These are phyloP conservation scores for Chionoecetes opilio DNA, from an alignment of 1,140 invertebrate species.

Conservation along the genomic window DNA sequence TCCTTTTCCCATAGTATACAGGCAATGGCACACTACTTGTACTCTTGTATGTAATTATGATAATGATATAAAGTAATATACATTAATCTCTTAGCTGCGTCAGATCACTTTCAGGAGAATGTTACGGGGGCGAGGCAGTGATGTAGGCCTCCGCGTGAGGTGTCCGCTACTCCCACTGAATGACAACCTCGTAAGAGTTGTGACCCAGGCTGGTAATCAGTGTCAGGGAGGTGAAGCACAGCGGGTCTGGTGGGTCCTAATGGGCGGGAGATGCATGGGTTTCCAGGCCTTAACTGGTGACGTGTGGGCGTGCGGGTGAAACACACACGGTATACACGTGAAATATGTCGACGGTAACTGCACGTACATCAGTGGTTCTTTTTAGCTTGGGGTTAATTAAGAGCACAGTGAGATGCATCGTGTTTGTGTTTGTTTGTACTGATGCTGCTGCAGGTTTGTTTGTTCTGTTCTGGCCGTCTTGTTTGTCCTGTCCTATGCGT, in stretches of 20 bases:
- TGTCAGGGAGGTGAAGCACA: background rate
- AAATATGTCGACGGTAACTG: constrained; percentile 15
- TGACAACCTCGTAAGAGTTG: background rate
- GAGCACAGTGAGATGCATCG: background rate
- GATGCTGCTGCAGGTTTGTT: background rate
- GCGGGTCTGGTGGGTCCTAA: background rate
- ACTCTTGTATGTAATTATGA: background rate
- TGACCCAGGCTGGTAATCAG: background rate
- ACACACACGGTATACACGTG: background rate
- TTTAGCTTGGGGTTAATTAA: background rate
- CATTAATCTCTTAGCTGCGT: background rate
- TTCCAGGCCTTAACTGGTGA: background rate
- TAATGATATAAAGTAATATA: no score
- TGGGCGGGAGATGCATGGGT: background rate
- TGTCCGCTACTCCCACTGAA: background rate
- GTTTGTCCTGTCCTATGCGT: background rate
- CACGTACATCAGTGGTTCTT: background rate
- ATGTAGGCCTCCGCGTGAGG: background rate
- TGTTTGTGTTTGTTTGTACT: background rate
- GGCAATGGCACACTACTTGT: no score
- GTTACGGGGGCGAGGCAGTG: background rate
- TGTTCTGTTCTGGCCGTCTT: background rate
- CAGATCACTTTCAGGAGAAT: background rate
- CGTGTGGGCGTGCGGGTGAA: background rate
- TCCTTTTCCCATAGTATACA: no score